Evolutionary conservation across 2,888 invertebrate species (phyloP).

Genomic region (Ornithoptera alexandrae): DNA sequence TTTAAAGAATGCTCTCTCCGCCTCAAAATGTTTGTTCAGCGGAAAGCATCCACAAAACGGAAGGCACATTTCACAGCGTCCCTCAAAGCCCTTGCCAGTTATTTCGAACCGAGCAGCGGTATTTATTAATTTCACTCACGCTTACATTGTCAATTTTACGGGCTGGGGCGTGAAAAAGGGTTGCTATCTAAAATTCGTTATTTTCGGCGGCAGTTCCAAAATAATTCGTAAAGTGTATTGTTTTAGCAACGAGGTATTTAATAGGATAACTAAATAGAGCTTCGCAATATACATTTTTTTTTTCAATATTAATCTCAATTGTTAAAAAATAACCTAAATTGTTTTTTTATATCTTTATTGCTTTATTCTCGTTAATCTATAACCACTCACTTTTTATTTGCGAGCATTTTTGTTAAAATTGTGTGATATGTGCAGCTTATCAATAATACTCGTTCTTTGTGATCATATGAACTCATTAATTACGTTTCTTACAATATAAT

Average conservation of each 20-base stretch:
- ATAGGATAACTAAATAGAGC: background rate
- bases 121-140: constrained; percentile 52
- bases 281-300: background rate
- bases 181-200: constrained; percentile 3
- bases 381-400: no score
- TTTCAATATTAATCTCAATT: background rate
- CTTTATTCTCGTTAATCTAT: no score
- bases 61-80: constrained; percentile 50
- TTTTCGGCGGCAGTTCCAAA: background rate
- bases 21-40: constrained; percentile 41
- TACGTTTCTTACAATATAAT: no score
- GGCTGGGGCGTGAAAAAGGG: constrained; percentile 9
- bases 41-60: constrained; percentile 38
- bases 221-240: background rate
- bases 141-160: constrained; percentile 21
- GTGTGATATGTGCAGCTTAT: no score
- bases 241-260: background rate
- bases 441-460: no score
- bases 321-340: background rate
- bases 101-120: constrained; percentile 42
- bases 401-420: no score
- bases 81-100: constrained; percentile 47
- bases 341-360: background rate
- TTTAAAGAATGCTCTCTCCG: constrained; percentile 49
- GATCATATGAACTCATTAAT: no score